Conservation (phyloP, 2,888 invertebrate species). For the Perizoma affinitatum region DNA sequence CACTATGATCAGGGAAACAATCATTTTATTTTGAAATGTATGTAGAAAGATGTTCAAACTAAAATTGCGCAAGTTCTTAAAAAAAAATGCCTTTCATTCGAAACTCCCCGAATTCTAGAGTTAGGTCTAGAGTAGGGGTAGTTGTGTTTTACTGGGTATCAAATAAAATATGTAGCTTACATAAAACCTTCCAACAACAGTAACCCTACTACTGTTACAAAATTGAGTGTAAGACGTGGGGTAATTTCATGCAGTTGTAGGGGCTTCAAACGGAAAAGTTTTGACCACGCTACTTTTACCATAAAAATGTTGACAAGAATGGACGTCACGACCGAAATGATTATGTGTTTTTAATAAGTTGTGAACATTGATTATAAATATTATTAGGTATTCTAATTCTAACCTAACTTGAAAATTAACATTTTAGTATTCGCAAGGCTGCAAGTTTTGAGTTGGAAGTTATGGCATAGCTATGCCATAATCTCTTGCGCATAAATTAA, state of each 20-base stretch:
- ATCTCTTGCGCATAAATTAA: conserved; percentile 10
- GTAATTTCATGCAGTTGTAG: conserved; percentile 65
- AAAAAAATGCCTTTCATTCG: no score
- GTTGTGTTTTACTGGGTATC: conserved; percentile 23
- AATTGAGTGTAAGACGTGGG: conserved; percentile 37
- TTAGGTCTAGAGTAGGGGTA: no score
- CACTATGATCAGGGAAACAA: no score
- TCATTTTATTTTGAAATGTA: no score
- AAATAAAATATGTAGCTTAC: conserved; percentile 36
- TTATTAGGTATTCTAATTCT: conserved; percentile 14
- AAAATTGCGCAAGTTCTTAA: no score
- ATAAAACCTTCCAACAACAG: conserved; percentile 42
- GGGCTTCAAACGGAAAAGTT: conserved; percentile 63
- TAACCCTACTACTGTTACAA: conserved; percentile 35
- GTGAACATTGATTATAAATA: conserved; percentile 28
- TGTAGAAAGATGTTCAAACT: no score
- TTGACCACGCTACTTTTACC: conserved; percentile 33
- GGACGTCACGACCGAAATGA: conserved; percentile 18
- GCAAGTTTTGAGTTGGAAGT: conserved; percentile 19
- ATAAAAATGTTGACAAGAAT: conserved; percentile 35
- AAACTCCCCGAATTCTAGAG: no score
- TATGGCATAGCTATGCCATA: conserved; percentile 18
- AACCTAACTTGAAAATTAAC: background rate
- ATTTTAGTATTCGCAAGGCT: background rate
- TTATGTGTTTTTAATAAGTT: conserved; percentile 31